Evolutionary conservation across 1,140 invertebrate genomes (phyloP).

Genomic region (Conus ventricosus): DNA sequence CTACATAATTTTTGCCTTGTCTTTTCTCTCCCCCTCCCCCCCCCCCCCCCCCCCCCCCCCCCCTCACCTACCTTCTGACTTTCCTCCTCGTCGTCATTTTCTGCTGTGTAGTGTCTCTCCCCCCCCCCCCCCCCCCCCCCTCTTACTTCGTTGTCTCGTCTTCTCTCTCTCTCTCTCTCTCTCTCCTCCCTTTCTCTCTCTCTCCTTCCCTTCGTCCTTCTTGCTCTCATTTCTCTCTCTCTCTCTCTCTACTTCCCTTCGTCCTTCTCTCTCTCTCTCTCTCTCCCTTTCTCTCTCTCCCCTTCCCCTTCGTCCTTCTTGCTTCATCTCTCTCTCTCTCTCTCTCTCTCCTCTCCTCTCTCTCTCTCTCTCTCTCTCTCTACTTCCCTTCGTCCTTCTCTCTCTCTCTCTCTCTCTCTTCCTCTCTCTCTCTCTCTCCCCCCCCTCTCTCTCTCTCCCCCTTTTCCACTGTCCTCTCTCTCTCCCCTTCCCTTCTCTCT

Average conservation of each 20-base stretch:
- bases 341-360: neutral
- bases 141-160: too few species aligned
- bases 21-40: too few species aligned
- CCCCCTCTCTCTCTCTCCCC: neutral
- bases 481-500: neutral
- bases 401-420: constrained; percentile 1
- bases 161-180: neutral
- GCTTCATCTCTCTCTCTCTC: neutral
- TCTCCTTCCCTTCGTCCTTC: neutral
- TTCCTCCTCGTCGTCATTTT: neutral
- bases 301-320: neutral
- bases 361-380: neutral
- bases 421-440: neutral
- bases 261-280: neutral
- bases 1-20: too few species aligned
- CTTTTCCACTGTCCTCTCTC: neutral
- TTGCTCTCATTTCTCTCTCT: neutral
- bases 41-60: neutral
- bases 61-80: neutral
- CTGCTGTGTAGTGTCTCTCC: neutral
- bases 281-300: neutral
- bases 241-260: neutral
- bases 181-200: neutral
- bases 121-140: neutral
- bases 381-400: neutral